phyloP scores from a whole-genome alignment of 2,113 vertebrate species.

The Coturnix japonica region DNA sequence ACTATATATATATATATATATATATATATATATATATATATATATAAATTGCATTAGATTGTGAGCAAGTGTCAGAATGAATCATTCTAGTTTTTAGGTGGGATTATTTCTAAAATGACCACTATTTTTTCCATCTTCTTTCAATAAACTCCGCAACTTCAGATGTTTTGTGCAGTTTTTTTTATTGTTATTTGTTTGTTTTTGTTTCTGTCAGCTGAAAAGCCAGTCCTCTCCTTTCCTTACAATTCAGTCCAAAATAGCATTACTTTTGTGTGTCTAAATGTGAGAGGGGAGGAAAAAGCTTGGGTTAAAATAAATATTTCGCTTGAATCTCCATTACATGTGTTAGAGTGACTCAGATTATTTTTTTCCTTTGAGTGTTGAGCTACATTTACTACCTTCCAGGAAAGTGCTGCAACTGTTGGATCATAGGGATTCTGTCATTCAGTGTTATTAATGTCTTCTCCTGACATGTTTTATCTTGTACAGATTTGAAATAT shows the following conservation, averaged over 20 bases:
- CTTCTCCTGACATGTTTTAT: not conserved
- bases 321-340: not conserved
- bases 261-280: conserved; percentile 12
- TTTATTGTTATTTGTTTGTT: not conserved
- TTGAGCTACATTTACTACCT: conserved; percentile 4
- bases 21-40: no score
- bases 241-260: not conserved
- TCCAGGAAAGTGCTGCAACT: not conserved
- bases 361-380: not conserved
- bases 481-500: not conserved
- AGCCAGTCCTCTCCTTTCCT: not conserved
- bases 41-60: not conserved
- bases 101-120: not conserved
- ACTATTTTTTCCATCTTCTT: not conserved
- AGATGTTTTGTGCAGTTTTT: not conserved
- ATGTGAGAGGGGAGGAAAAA: rapidly evolving
- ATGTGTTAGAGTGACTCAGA: not conserved
- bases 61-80: not conserved
- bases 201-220: not conserved
- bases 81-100: not conserved
- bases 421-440: not conserved
- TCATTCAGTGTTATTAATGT: not conserved
- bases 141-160: not conserved
- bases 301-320: conserved; percentile 6
- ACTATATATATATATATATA: no score